Percentiles rank a stretch among this genome's conserved stretches.
phyloP scores from a whole-genome alignment of 2,888 invertebrate species.

The Busseola fusca region DNA sequence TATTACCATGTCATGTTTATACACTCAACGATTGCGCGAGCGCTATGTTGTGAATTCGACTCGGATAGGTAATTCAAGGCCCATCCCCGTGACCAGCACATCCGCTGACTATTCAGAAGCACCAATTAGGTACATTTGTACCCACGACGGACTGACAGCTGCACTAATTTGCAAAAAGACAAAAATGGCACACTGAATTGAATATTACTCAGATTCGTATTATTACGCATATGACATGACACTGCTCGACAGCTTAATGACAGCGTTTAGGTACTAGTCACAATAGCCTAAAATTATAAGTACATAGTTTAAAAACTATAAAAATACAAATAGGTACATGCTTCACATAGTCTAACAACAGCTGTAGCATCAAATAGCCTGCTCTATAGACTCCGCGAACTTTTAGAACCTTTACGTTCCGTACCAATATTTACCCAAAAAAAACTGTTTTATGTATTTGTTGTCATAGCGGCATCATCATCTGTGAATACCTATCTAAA shows the following conservation, averaged over 20 bases:
- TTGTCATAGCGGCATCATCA: too few species aligned
- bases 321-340: background rate
- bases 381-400: background rate
- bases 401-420: background rate
- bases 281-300: background rate
- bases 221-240: slow-evolving; percentile 9
- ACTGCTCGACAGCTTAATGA: slow-evolving; percentile 32
- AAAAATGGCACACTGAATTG: slow-evolving; percentile 30
- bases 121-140: slow-evolving; percentile 63
- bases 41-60: slow-evolving; percentile 78
- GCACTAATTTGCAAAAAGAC: slow-evolving; percentile 46
- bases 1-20: slow-evolving; percentile 69
- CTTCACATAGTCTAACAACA: background rate
- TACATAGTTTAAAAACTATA: background rate
- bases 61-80: slow-evolving; percentile 82
- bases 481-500: too few species aligned
- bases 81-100: slow-evolving; percentile 77
- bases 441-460: too few species aligned
- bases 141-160: slow-evolving; percentile 41
- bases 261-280: slow-evolving; percentile 15
- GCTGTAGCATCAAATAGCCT: background rate
- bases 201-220: slow-evolving; percentile 10
- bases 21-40: slow-evolving; percentile 65
- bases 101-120: slow-evolving; percentile 77
- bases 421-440: too few species aligned